phyloP scores from a whole-genome alignment of 2,888 invertebrate genomes.

The Pyrrhosoma nymphula region DNA sequence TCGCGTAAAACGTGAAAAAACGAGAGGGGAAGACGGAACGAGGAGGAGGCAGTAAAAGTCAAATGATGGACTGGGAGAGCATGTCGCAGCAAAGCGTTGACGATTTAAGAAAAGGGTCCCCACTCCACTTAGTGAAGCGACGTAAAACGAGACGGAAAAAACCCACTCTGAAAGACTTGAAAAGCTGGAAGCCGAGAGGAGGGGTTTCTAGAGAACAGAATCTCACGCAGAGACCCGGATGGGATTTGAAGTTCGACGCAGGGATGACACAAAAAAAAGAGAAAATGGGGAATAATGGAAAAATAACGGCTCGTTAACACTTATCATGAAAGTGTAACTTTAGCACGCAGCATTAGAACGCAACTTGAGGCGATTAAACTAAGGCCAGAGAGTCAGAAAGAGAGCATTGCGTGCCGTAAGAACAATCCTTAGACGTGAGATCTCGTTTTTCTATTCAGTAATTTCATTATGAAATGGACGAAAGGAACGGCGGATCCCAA shows the following conservation, averaged over 20 bases:
- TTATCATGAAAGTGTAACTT: neutral
- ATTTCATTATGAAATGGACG: too few relatives aligned
- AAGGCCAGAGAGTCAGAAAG: too few relatives aligned
- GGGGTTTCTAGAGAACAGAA: neutral
- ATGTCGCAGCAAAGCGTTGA: conserved; percentile 22
- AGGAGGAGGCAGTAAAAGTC: conserved; percentile 9
- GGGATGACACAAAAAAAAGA: neutral
- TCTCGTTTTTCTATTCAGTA: too few relatives aligned
- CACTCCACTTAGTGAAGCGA: neutral
- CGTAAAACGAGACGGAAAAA: neutral
- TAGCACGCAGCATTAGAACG: too few relatives aligned
- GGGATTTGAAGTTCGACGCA: conserved; percentile 2
- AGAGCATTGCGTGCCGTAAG: too few relatives aligned
- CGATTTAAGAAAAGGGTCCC: conserved; percentile 30
- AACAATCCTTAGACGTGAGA: too few relatives aligned
- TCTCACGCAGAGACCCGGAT: neutral
- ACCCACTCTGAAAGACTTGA: neutral
- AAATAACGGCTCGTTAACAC: neutral
- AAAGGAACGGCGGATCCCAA: too few relatives aligned
- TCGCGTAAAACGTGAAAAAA: neutral
- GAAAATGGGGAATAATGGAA: neutral
- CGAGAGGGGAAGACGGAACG: neutral
- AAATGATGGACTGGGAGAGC: conserved; percentile 13
- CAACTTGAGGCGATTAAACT: too few relatives aligned
- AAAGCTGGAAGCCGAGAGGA: neutral